Percentiles rank a stretch among this genome's conserved stretches.
These are phyloP conservation scores for Entomyzon cyanotis DNA, from an alignment of 2,113 vertebrate genomes.

Conservation along the genomic window DNA sequence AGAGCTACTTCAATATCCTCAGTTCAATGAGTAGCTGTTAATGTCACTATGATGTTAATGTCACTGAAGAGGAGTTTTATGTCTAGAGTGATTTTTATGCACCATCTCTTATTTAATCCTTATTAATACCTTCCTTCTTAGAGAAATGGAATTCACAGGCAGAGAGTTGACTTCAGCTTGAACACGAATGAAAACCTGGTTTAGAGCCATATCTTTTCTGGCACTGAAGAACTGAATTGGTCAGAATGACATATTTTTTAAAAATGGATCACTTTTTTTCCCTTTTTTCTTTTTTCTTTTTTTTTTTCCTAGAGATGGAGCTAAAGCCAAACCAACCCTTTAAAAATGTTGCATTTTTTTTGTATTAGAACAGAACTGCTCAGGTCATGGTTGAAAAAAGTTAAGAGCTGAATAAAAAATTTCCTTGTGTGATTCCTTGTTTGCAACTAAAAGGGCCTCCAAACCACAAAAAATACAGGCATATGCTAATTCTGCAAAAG, in stretches of 20 bases:
- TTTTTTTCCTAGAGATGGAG: neutral
- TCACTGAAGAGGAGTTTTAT: neutral
- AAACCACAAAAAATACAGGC: neutral
- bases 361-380: neutral
- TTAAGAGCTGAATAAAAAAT: neutral
- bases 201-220: neutral
- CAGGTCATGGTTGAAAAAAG: neutral
- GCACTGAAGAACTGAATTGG: neutral
- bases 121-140: neutral
- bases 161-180: neutral
- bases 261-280: neutral
- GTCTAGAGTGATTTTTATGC: neutral
- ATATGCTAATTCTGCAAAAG: neutral
- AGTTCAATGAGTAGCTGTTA: neutral
- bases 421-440: neutral
- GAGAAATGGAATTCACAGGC: neutral
- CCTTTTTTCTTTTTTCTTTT: fast-evolving
- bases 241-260: neutral
- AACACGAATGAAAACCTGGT: neutral
- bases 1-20: neutral
- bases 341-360: neutral
- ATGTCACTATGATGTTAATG: neutral
- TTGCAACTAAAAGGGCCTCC: neutral
- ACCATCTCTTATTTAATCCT: neutral
- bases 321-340: neutral